Evolutionary conservation across 2,113 vertebrate genomes (phyloP).

Genomic region (Xiphophorus couchianus): DNA sequence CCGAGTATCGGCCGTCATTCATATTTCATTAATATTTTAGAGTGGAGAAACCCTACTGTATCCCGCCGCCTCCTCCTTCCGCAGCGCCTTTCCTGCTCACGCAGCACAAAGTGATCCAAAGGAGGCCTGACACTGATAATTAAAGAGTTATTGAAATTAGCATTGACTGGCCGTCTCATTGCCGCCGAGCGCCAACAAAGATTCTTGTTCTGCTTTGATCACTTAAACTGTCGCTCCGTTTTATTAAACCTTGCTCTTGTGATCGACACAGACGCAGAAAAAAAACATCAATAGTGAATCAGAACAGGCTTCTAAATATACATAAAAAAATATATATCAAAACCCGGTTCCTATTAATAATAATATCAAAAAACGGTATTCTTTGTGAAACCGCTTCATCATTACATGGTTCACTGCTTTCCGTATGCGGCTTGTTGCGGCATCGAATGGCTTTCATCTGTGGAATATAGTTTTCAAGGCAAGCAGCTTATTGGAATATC

Average conservation of each 20-base stretch:
- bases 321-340: background rate
- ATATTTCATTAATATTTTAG: slow-evolving; percentile 68
- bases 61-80: slow-evolving; percentile 9
- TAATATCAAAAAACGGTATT: background rate
- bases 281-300: background rate
- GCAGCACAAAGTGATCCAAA: slow-evolving; percentile 56
- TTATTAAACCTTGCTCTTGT: slow-evolving; percentile 34
- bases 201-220: slow-evolving; percentile 53
- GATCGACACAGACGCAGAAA: slow-evolving; percentile 33
- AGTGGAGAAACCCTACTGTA: slow-evolving; percentile 30
- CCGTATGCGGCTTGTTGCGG: too few relatives aligned
- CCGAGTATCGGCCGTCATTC: slow-evolving; percentile 39
- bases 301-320: background rate
- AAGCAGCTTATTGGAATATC: background rate
- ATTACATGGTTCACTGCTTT: background rate
- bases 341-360: background rate
- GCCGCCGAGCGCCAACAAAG: slow-evolving; percentile 52
- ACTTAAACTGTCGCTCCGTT: slow-evolving; percentile 41
- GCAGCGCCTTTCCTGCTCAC: slow-evolving; percentile 20
- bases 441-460: background rate
- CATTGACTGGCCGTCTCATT: slow-evolving; percentile 63
- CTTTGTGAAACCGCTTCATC: background rate
- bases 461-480: background rate
- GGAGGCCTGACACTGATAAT: slow-evolving; percentile 65
- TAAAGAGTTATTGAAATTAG: slow-evolving; percentile 73